These are phyloP conservation scores for Paramormyrops kingsleyae DNA, from an alignment of 2,113 vertebrate species.

Conservation along the genomic window DNA sequence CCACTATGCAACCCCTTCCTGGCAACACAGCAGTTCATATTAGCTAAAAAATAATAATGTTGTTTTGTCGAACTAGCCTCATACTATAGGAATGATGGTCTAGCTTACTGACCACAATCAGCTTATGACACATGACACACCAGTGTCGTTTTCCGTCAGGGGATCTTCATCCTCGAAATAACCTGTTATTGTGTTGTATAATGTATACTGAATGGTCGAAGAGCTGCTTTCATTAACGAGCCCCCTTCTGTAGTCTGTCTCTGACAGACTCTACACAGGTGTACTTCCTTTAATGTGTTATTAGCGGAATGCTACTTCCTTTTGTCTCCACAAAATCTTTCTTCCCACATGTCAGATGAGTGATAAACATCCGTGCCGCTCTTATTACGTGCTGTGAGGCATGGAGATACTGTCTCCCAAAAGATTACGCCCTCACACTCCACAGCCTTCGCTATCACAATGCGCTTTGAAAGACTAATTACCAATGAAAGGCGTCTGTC, in stretches of 20 bases:
- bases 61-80: neutral
- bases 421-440: neutral
- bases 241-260: neutral
- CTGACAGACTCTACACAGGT: conserved; percentile 3
- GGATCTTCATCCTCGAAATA: neutral
- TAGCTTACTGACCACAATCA: neutral
- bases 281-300: conserved; percentile 11
- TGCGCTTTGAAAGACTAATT: neutral
- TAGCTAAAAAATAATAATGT: neutral
- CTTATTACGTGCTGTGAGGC: neutral
- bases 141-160: neutral
- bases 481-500: neutral
- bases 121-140: neutral
- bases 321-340: neutral
- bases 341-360: neutral
- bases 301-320: neutral
- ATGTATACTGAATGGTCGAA: neutral
- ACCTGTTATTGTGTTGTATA: neutral
- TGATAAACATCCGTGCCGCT: neutral
- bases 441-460: neutral
- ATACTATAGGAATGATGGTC: neutral
- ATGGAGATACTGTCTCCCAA: neutral
- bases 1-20: neutral
- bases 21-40: neutral
- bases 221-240: neutral